These are phyloP conservation scores for Pantherophis vulpinus DNA, from an alignment of 2,797 vertebrate genomes.

Conservation along the genomic window DNA sequence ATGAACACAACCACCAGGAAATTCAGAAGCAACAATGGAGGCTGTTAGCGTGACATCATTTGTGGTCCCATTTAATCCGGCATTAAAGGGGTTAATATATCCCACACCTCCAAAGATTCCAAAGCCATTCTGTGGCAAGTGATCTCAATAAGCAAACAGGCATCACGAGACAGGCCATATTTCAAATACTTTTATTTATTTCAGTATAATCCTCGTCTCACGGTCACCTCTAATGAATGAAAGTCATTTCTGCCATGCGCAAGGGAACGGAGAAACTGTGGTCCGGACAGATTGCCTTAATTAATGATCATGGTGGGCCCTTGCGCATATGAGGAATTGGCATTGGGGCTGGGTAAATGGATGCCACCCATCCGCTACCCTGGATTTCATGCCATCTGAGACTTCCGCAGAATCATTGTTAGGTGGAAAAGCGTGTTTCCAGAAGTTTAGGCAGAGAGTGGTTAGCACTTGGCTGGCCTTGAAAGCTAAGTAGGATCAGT, in stretches of 20 bases:
- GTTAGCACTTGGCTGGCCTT: background rate
- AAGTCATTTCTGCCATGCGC: background rate
- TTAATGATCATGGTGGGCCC: too few species aligned
- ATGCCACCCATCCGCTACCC: background rate
- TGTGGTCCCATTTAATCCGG: background rate
- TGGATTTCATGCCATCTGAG: background rate
- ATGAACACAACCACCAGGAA: background rate
- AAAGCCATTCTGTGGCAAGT: background rate
- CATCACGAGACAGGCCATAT: background rate
- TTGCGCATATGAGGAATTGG: background rate
- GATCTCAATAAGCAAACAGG: background rate
- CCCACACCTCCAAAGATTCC: background rate
- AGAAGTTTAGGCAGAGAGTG: background rate
- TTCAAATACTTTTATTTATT: background rate
- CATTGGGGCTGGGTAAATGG: background rate
- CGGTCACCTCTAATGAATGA: background rate
- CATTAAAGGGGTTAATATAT: background rate
- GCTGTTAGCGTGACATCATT: background rate
- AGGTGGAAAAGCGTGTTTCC: background rate
- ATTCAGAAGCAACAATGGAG: background rate
- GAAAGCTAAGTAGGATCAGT: background rate
- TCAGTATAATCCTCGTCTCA: background rate
- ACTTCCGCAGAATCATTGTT: background rate
- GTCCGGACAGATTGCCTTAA: background rate
- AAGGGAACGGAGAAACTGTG: background rate